Evolutionary conservation across 1,140 invertebrate genomes (phyloP).

Genomic region (Scaptodrosophila lebanonensis): DNA sequence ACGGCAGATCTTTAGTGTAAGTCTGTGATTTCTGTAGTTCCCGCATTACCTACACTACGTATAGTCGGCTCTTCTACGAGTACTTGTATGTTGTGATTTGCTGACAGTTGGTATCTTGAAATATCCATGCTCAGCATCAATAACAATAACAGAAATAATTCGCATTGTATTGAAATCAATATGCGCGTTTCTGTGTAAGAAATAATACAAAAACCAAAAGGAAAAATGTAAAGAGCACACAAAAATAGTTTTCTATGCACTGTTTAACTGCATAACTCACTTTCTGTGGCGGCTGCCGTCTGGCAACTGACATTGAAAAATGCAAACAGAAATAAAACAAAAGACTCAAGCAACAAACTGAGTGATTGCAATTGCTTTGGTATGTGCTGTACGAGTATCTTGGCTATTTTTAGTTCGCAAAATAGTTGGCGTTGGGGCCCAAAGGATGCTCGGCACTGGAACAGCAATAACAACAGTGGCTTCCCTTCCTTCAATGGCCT

Average conservation of each 20-base stretch:
- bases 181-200: constrained; percentile 22
- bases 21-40: too few species aligned
- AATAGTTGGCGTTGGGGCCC: constrained; percentile 72
- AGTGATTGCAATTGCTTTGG: constrained; percentile 72
- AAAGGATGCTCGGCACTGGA: constrained; percentile 47
- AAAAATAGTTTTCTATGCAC: constrained; percentile 52
- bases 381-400: constrained; percentile 18
- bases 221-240: too few species aligned
- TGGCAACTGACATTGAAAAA: constrained; percentile 66
- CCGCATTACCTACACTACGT: too few species aligned
- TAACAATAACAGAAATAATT: constrained; percentile 53
- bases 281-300: constrained; percentile 46
- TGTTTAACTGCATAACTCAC: constrained; percentile 73
- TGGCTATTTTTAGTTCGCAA: constrained; percentile 66
- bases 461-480: constrained; percentile 27
- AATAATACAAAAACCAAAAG: too few species aligned
- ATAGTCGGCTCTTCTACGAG: too few species aligned
- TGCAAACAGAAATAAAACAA: constrained; percentile 76
- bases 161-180: constrained; percentile 56
- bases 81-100: neutral
- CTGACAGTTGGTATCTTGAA: constrained; percentile 7
- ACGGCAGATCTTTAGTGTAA: too few species aligned
- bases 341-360: constrained; percentile 74
- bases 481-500: neutral
- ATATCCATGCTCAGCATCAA: too few species aligned